Evolutionary conservation across 2,113 vertebrate species (phyloP).

Genomic region (Corythornis vintsioides): DNA sequence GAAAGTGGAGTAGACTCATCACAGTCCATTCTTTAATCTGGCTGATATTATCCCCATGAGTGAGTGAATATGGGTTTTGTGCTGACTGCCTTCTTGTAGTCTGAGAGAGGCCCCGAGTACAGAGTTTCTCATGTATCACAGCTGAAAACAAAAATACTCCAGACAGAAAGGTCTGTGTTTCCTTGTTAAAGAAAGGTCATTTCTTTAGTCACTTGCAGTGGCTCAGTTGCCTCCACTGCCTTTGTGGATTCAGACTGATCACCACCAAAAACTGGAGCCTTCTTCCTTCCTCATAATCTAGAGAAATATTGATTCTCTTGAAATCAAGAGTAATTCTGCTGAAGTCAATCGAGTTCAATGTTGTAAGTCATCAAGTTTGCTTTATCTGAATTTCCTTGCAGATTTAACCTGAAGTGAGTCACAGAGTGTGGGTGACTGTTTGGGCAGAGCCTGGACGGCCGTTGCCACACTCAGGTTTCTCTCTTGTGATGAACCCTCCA

Average conservation of each 20-base stretch:
- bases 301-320: slow-evolving; percentile 20
- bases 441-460: neutral
- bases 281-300: neutral
- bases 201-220: neutral
- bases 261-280: neutral
- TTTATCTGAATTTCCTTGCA: neutral
- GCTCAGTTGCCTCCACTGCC: neutral
- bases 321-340: neutral
- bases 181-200: neutral
- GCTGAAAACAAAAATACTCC: slow-evolving; percentile 2
- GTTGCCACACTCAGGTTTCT: neutral
- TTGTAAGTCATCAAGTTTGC: neutral
- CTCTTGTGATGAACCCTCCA: rapidly evolving
- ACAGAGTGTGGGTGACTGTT: neutral
- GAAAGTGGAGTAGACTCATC: neutral
- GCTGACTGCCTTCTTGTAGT: neutral
- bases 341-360: neutral
- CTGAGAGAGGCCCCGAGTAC: neutral
- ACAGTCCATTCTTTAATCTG: rapidly evolving
- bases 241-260: neutral
- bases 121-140: neutral
- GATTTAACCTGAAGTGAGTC: neutral
- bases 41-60: neutral
- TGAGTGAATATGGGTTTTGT: neutral
- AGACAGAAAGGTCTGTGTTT: slow-evolving; percentile 55